Evolutionary conservation across 2,888 invertebrate genomes (phyloP), one percentile per base, ranked within the genome.

Genomic region (Crepidodera aurea): DNA sequence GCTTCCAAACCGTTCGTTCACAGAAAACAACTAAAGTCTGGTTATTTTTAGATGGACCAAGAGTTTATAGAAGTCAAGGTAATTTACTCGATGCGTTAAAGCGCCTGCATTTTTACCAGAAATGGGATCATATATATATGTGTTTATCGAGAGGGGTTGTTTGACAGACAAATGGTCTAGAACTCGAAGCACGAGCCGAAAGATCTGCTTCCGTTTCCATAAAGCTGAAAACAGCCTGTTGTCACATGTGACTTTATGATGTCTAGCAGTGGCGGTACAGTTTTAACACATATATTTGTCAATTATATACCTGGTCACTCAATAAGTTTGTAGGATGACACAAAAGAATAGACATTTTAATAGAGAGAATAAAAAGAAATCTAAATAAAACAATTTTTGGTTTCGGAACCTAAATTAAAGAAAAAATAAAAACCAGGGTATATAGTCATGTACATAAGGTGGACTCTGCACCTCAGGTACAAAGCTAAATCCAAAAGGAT

Each of bases 201-300:
- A 71, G 73, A 72, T 69, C 73, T 65, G 77, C 78, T 80, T 80
- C 81, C 80, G 81, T 80, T 81, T 81, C 78, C 79, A 79, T 73
- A 80, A 81, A 80, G 77, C 79, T 79, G 80, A 80, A 80, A 79
- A 78, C 79, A 79, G 79, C 74, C 78, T 78, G 79, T 77, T 78
- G 78, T 79, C 80, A 79, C 78, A 74, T 79, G 78, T 72, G 68
- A 56, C 66, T 60, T 57, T 64, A 57, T 57, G 57, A 57, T 48
- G 48, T 27, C 25, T 50, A 39, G 15, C 57, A 57, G 57, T 37
- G 39, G 57, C 50, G 57, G 22, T 13, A 48, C 48, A 48, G 1
- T 32, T 6, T 37, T 25, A 16, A 16, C 39, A 12, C 7, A 39
- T 15, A 39, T 39, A 39, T 39, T 4, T 39, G n/a, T 39, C 22